Conservation (phyloP, 2,888 invertebrate species). For the Coelinius sp. region DNA sequence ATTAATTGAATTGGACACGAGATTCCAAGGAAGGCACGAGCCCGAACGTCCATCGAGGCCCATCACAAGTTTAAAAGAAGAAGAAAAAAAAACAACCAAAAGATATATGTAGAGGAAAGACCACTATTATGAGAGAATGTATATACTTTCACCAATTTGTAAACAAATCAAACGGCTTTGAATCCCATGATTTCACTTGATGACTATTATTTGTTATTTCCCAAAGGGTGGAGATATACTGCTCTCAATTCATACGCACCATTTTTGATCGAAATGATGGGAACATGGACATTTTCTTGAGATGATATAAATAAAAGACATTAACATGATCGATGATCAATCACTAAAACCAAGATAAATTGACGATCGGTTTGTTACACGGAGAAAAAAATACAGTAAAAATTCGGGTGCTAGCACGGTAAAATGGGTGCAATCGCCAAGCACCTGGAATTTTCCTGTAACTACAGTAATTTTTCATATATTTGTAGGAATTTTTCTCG, state of each 20-base stretch:
- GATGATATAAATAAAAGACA: background rate
- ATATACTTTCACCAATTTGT: conserved; percentile 52
- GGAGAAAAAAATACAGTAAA: no score
- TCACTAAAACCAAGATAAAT: conserved; percentile 19
- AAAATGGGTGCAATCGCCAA: no score
- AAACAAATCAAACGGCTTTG: conserved; percentile 48
- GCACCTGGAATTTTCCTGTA: no score
- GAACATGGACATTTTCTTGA: background rate
- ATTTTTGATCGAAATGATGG: background rate
- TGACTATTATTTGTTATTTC: conserved; percentile 15
- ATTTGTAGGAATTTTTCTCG: no score
- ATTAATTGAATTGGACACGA: conserved; percentile 39
- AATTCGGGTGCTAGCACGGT: no score
- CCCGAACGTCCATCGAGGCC: conserved; percentile 21
- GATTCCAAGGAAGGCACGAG: conserved; percentile 37
- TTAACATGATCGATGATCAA: conserved; percentile 25
- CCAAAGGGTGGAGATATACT: background rate
- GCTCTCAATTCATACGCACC: background rate
- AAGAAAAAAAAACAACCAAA: conserved; percentile 8
- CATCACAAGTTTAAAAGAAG: conserved; percentile 6
- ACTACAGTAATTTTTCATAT: no score
- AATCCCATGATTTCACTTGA: conserved; percentile 45
- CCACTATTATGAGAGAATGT: background rate
- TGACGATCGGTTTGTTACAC: conserved; percentile 13
- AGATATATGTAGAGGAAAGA: conserved; percentile 1